Conservation (phyloP, 2,797 vertebrate genomes). For the Cetoscarus ocellatus region DNA sequence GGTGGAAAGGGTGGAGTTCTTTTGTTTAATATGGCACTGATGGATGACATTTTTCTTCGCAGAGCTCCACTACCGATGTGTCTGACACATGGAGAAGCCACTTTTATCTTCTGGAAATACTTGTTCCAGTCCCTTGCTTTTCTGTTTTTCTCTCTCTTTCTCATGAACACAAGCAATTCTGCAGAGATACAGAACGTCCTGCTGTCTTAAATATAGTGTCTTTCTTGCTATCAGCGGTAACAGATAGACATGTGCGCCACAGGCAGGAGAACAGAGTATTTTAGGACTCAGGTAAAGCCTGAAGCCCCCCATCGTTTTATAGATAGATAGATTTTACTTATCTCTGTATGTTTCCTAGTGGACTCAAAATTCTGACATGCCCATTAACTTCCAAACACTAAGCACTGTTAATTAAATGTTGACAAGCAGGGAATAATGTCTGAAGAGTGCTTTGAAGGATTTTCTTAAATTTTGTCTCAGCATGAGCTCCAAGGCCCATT, state of each 20-base stretch:
- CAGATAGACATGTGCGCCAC: constrained; percentile 57
- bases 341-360: constrained; percentile 7
- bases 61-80: constrained; percentile 28
- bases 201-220: constrained; percentile 62
- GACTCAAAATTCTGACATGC: constrained; percentile 17
- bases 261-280: constrained; percentile 27
- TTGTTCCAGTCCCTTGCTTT: constrained; percentile 54
- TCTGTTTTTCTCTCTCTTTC: constrained; percentile 37
- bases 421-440: too few species aligned
- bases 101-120: constrained; percentile 57
- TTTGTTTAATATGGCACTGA: constrained; percentile 74
- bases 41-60: constrained; percentile 71
- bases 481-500: too few species aligned
- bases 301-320: not conserved
- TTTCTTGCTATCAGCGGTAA: constrained; percentile 73
- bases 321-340: constrained; percentile 8
- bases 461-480: too few species aligned
- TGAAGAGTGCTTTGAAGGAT: too few species aligned
- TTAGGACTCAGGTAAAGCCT: not conserved
- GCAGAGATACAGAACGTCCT: constrained; percentile 44
- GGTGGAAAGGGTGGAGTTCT: constrained; percentile 66
- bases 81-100: constrained; percentile 49
- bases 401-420: constrained; percentile 5
- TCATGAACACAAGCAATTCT: constrained; percentile 9
- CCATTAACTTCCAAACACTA: constrained; percentile 14